phyloP scores from a whole-genome alignment of 2,113 vertebrate genomes.

The Collichthys lucidus region DNA sequence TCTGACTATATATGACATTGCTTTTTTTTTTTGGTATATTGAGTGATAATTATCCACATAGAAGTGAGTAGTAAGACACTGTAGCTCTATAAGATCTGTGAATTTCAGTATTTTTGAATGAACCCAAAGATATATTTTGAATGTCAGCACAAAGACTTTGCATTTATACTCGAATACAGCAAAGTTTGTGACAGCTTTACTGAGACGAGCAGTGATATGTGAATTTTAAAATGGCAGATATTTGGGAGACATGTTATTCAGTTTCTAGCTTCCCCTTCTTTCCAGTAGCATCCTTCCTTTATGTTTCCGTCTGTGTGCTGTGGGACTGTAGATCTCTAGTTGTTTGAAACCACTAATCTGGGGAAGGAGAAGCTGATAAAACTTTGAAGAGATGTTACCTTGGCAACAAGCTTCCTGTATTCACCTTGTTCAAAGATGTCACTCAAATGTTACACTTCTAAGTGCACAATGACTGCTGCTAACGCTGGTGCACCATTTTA shows the following conservation, averaged over 20 bases:
- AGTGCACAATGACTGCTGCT: constrained; percentile 21
- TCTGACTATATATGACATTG: too few species aligned
- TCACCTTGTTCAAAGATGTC: constrained; percentile 56
- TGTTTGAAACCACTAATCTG: constrained; percentile 38
- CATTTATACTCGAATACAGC: background rate
- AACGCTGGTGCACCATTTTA: background rate
- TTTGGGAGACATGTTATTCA: background rate
- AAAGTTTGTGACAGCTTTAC: background rate
- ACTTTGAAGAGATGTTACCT: constrained; percentile 60
- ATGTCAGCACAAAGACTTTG: background rate
- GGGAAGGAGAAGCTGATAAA: constrained; percentile 33
- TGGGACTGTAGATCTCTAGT: constrained; percentile 16
- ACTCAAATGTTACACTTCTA: constrained; percentile 44
- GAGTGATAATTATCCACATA: background rate
- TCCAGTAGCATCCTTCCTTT: background rate
- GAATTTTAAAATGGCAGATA: background rate
- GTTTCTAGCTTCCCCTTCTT: background rate
- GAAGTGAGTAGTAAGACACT: background rate
- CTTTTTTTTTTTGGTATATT: background rate
- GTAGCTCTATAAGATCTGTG: background rate
- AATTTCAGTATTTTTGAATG: background rate
- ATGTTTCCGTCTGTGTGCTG: background rate
- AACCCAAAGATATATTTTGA: background rate
- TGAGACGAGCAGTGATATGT: background rate
- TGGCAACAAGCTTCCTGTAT: constrained; percentile 54